A percentile compares a stretch with the other conserved stretches of the same genome.
Conservation (phyloP, 2,113 vertebrate genomes). For the Triplophysa dalaica region DNA sequence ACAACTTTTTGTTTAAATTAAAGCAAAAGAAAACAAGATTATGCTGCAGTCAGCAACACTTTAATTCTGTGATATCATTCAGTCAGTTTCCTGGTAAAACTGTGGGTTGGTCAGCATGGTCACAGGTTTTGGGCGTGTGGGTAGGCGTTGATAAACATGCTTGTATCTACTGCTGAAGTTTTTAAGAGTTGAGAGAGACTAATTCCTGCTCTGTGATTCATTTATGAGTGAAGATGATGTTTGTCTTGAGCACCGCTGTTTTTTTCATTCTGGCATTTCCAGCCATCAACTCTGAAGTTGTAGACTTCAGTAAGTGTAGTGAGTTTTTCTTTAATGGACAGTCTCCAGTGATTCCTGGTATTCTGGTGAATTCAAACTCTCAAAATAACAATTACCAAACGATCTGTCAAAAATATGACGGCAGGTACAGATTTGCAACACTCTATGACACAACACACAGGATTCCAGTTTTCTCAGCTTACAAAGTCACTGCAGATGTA, state of each 20-base stretch:
- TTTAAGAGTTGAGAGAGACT: no score
- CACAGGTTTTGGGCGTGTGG: no score
- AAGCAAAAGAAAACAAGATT: no score
- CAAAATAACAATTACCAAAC: not conserved
- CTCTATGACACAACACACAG: not conserved
- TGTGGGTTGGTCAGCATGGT: no score
- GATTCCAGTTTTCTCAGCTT: conserved; percentile 18
- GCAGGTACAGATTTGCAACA: not conserved
- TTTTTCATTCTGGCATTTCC: not conserved
- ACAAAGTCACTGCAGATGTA: not conserved
- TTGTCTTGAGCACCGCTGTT: not conserved
- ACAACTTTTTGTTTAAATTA: no score
- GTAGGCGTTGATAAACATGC: no score
- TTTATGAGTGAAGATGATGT: not conserved
- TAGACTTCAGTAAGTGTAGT: not conserved
- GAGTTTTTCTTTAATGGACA: not conserved
- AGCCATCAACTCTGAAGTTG: not conserved
- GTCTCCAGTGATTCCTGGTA: not conserved
- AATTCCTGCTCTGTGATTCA: no score
- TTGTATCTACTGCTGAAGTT: no score
- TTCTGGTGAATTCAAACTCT: no score
- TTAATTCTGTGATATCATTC: no score
- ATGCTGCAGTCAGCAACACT: no score
- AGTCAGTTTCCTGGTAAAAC: no score
- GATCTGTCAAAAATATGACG: not conserved